Conservation (phyloP, 2,888 invertebrate genomes). For the Acanthosepion esculentum region DNA sequence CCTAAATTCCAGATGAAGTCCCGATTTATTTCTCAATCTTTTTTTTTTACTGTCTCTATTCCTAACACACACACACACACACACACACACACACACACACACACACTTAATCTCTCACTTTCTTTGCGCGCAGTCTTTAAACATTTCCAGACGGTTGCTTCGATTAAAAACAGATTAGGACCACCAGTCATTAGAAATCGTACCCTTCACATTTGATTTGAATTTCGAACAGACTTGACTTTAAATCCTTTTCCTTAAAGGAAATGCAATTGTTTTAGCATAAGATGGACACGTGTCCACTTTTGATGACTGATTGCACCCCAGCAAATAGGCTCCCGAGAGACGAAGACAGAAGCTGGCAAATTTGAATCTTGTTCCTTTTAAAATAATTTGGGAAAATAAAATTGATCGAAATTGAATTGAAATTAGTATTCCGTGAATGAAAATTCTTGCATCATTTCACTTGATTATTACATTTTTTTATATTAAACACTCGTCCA, state of each 20-base stretch:
- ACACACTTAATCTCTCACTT: no score
- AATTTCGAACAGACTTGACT: background rate
- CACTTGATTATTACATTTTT: background rate
- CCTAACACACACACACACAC: no score
- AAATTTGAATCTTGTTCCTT: background rate
- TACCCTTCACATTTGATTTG: background rate
- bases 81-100: no score
- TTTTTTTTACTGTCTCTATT: no score
- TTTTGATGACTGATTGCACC: background rate
- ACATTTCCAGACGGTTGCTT: background rate
- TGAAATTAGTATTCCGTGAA: background rate
- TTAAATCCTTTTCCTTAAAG: background rate
- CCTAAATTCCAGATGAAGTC: no score
- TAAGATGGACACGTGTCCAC: background rate
- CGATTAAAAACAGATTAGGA: background rate
- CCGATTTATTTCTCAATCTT: no score
- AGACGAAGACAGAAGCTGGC: background rate
- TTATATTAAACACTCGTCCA: background rate
- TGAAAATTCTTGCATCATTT: background rate
- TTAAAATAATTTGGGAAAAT: background rate
- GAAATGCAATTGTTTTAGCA: background rate
- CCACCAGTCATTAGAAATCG: background rate
- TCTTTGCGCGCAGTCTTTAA: background rate
- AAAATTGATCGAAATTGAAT: background rate
- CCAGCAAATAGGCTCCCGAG: background rate